Percentiles rank a stretch among this genome's conserved stretches.
Evolutionary conservation across 1,140 invertebrate species (phyloP).

Genomic region (Meteorus sp.): DNA sequence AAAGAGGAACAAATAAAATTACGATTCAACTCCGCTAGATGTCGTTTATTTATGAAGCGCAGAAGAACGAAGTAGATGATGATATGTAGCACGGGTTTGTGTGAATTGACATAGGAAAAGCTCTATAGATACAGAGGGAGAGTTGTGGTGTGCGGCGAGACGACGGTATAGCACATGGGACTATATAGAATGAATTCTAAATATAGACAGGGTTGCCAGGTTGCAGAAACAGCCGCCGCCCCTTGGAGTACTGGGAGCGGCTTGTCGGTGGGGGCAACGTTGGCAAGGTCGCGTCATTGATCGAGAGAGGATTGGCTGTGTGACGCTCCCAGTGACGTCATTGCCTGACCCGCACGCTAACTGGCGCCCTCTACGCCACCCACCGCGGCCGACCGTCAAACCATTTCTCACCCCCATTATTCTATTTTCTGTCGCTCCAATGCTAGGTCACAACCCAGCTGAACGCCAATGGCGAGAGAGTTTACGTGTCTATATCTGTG

Average conservation of each 20-base stretch:
- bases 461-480: no score
- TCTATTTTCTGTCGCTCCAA: background rate
- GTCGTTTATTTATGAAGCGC: background rate
- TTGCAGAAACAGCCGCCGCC: conserved; percentile 59
- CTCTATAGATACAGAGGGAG: background rate
- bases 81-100: background rate
- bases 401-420: background rate
- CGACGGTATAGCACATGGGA: conserved; percentile 13
- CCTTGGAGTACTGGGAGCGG: conserved; percentile 51
- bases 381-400: background rate
- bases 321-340: conserved; percentile 59
- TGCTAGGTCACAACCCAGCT: conserved; percentile 4
- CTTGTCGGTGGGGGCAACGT: conserved; percentile 30
- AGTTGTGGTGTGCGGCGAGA: conserved; percentile 1
- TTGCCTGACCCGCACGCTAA: conserved; percentile 43
- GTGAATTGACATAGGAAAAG: conserved; percentile 1
- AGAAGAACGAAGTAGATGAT: background rate
- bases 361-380: conserved; percentile 33
- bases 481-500: no score
- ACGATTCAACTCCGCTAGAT: conserved; percentile 2
- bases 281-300: conserved; percentile 59
- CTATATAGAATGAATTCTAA: conserved; percentile 54
- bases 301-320: conserved; percentile 42
- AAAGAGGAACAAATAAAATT: conserved; percentile 4
- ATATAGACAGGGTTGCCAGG: conserved; percentile 60